phyloP scores from a whole-genome alignment of 1,140 invertebrate species.

The Scaptomyza graminum region DNA sequence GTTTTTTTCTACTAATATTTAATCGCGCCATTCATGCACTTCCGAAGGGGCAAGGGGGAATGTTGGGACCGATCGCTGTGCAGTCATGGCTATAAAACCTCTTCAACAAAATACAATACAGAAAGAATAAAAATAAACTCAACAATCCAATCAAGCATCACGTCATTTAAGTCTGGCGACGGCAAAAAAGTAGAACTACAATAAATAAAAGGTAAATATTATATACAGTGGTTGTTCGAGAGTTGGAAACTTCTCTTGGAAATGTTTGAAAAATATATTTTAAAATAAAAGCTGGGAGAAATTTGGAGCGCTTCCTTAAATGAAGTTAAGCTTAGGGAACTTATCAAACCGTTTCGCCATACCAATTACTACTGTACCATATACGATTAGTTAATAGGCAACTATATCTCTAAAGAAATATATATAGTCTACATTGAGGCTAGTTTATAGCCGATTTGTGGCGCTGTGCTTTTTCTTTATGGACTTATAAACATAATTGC shows the following conservation, averaged over 20 bases:
- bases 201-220: constrained; percentile 4
- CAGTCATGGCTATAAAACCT: constrained; percentile 66
- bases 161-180: constrained; percentile 50
- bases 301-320: too few relatives aligned
- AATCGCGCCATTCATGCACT: too few relatives aligned
- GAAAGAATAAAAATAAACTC: constrained; percentile 25
- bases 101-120: constrained; percentile 62
- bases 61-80: constrained; percentile 22
- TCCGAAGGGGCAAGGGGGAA: background rate
- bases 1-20: constrained; percentile 50
- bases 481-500: constrained; percentile 76
- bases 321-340: too few relatives aligned
- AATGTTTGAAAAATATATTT: background rate
- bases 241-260: background rate
- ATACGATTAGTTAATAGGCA: constrained; percentile 15
- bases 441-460: constrained; percentile 55
- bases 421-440: constrained; percentile 32
- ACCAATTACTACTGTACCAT: background rate
- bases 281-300: too few relatives aligned
- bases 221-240: background rate
- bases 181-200: constrained; percentile 9
- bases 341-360: background rate
- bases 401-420: constrained; percentile 11
- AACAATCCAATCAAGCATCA: constrained; percentile 56
- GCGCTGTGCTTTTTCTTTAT: constrained; percentile 65